Conservation (phyloP, 1,140 invertebrate genomes). For the Solenopsis invicta region DNA sequence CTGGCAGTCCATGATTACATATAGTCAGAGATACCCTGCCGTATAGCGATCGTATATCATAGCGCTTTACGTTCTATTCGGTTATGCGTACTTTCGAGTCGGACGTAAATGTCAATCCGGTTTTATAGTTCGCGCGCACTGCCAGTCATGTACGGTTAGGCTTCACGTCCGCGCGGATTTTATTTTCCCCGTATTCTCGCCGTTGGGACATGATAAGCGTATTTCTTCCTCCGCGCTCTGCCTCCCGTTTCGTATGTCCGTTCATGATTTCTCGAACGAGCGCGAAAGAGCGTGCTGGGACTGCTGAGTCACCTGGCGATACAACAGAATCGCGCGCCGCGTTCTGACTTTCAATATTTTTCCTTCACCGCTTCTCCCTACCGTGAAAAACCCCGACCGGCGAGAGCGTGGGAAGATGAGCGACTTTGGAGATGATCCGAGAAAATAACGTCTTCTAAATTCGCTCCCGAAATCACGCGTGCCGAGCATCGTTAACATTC, state of each 20-base stretch:
- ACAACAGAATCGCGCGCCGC: constrained; percentile 68
- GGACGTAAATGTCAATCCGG: constrained; percentile 66
- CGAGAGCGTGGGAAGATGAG: constrained; percentile 19
- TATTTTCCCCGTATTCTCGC: constrained; percentile 62
- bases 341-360: constrained; percentile 67
- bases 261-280: constrained; percentile 72
- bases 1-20: neutral
- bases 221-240: constrained; percentile 58
- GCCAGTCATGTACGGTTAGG: constrained; percentile 52
- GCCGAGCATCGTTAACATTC: constrained; percentile 18
- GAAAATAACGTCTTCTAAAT: constrained; percentile 42
- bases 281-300: constrained; percentile 68
- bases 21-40: neutral
- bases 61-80: constrained; percentile 22
- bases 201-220: constrained; percentile 64
- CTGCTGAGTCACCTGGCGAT: constrained; percentile 74
- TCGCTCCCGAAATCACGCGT: constrained; percentile 26
- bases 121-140: constrained; percentile 36
- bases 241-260: constrained; percentile 46
- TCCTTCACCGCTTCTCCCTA: neutral
- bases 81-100: constrained; percentile 61
- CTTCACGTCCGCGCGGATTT: constrained; percentile 65
- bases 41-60: constrained; percentile 32
- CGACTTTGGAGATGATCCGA: constrained; percentile 18
- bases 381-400: constrained; percentile 1